phyloP scores from a whole-genome alignment of 2,888 invertebrate species.

The Drosophila formosana region DNA sequence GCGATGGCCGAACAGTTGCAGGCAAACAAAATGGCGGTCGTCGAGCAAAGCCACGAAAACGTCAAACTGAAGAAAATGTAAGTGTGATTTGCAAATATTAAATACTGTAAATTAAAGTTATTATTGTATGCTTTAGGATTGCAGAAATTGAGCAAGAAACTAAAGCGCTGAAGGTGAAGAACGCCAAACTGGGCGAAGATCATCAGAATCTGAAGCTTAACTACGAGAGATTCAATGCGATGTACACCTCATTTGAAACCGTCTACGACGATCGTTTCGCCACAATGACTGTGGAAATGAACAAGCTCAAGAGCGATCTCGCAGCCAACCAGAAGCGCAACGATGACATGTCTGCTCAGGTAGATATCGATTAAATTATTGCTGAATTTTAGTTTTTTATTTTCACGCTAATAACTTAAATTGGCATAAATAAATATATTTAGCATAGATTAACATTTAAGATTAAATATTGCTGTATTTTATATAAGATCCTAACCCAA shows the following conservation, averaged over 20 bases:
- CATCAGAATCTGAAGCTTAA: not conserved
- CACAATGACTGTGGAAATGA: not conserved
- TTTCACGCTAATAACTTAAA: too few relatives aligned
- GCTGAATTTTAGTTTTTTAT: too few relatives aligned
- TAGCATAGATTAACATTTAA: too few relatives aligned
- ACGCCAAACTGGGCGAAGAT: not conserved
- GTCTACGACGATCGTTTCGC: conserved; percentile 17
- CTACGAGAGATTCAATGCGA: not conserved
- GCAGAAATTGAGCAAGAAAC: not conserved
- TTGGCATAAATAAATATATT: too few relatives aligned
- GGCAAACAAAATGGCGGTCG: not conserved
- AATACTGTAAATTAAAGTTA: not conserved
- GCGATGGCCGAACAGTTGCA: conserved; percentile 11
- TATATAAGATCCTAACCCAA: too few relatives aligned
- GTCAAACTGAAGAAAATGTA: conserved; percentile 23
- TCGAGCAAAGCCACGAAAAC: conserved; percentile 19
- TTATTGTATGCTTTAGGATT: not conserved
- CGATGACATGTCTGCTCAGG: not conserved
- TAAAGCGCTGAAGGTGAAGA: not conserved
- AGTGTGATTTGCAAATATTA: not conserved
- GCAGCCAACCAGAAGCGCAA: not conserved
- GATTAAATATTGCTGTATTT: too few relatives aligned
- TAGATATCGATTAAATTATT: not conserved
- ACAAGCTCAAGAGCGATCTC: not conserved
- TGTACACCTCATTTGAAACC: conserved; percentile 21